phyloP scores from a whole-genome alignment of 2,113 vertebrate species.

The Trematocara unimaculatum region DNA sequence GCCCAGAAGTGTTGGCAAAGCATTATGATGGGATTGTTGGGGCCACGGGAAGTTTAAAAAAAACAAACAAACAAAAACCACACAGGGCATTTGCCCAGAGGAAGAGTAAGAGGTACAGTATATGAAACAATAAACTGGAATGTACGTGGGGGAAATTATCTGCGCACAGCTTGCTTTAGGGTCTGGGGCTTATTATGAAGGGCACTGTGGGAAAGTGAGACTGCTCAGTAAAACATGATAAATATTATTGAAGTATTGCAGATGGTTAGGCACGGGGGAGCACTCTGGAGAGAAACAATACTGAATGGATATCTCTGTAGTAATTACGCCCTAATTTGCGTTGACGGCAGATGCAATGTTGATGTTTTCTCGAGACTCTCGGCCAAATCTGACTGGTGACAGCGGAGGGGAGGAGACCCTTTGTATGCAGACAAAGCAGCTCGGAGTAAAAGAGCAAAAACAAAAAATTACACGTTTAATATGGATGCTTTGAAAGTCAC shows the following conservation, averaged over 20 bases:
- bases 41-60: conserved; percentile 12
- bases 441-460: neutral
- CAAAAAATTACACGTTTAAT: neutral
- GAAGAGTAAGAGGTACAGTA: conserved; percentile 17
- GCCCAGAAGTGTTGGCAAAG: conserved; percentile 59
- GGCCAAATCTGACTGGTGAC: conserved; percentile 44
- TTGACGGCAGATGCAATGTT: conserved; percentile 37
- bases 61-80: neutral
- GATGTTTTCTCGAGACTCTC: conserved; percentile 19
- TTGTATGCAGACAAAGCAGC: conserved; percentile 28
- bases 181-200: conserved; percentile 25
- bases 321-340: conserved; percentile 68
- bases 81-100: conserved; percentile 41
- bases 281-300: conserved; percentile 54
- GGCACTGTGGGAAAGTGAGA: conserved; percentile 54
- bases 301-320: conserved; percentile 61
- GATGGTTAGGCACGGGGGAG: conserved; percentile 53
- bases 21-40: conserved; percentile 42
- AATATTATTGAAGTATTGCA: conserved; percentile 64
- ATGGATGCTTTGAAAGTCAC: conserved; percentile 11
- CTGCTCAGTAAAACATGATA: conserved; percentile 53
- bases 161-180: conserved; percentile 18
- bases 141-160: conserved; percentile 47
- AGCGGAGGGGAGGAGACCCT: conserved; percentile 26
- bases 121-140: conserved; percentile 47